Conservation (phyloP, 2,113 vertebrate species). For the Podarcis muralis region DNA sequence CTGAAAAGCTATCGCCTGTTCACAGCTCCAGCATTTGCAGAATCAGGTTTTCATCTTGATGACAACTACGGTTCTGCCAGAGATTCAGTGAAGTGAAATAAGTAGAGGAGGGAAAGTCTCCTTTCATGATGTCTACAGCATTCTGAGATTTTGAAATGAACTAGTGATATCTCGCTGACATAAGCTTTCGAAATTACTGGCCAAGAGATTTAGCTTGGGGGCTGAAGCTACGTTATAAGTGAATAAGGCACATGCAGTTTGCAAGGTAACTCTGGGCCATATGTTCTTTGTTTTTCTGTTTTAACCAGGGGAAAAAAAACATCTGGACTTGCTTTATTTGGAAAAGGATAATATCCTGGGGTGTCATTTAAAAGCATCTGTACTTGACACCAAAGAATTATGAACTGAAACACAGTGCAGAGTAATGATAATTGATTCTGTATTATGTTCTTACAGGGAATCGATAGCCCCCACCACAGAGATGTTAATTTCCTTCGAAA, state of each 20-base stretch:
- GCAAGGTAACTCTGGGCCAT: not conserved
- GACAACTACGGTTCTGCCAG: not conserved
- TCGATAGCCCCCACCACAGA: conserved; percentile 10
- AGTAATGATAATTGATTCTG: conserved; percentile 35
- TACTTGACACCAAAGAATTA: not conserved
- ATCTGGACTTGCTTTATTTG: not conserved
- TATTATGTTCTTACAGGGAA: conserved; percentile 18
- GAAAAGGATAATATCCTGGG: conserved; percentile 14
- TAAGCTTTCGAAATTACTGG: not conserved
- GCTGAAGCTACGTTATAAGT: not conserved
- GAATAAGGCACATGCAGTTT: not conserved
- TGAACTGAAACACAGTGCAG: conserved; percentile 17
- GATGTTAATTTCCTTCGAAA: not conserved
- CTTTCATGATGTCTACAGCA: not conserved
- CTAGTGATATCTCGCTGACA: not conserved
- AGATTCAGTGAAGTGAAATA: not conserved
- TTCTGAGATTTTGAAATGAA: not conserved
- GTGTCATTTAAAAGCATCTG: not conserved
- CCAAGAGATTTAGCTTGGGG: not conserved
- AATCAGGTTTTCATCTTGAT: not conserved
- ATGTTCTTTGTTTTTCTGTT: not conserved
- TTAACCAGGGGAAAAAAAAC: not conserved
- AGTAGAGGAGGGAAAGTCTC: not conserved
- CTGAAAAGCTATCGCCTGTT: not conserved
- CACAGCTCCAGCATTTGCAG: not conserved